Evolutionary conservation across 2,888 invertebrate genomes (phyloP), one percentile per base, ranked within the genome.

Genomic region (Hoplodrina blanda): DNA sequence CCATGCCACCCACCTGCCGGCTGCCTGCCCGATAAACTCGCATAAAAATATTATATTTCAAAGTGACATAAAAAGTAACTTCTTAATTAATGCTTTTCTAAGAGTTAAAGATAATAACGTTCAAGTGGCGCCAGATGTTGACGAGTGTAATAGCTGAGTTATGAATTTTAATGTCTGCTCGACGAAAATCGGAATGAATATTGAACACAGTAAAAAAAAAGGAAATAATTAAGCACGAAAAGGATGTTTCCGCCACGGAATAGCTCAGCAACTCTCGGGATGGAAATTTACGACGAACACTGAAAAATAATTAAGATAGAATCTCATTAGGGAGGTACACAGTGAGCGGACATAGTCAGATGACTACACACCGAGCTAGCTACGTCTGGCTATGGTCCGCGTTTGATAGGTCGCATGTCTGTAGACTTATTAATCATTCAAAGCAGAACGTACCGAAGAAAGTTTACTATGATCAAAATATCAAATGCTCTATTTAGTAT

Each of bases 101-200:
- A 89, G 89, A 92, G 89, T 91, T 92, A 87, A 82, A 91, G 91
- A 92, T 92, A 93, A 91, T 92, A 93, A 91, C 90, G 89, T 89
- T 88, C 85, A 88, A 87, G 90, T 86, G 87, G 91, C 91, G 91
- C 91, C 95, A 94, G 94, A 93, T 95, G 94, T 92, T 94, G 92
- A 92, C 91, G 91, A 91, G 91, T 91, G 89, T 93, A 91, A 94
- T 92, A 91, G 92, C 91, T 84, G 85, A 91, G 92, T 92, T 93
- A 94, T 95, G 94, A 95, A 95, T 95, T 94, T 93, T 93, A 93
- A 94, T 93, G 90, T 91, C 90, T 89, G 84, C 91, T 90, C 90
- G 82, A 87, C 90, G 91, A 92, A 93, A 93, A 94, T 92, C 91
- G 78, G 86, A 91, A 93, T 91, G 92, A 92, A 94, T 94, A 95